phyloP scores from a whole-genome alignment of 35 echinoderm and acorn worm genomes.

The Apostichopus californicus region DNA sequence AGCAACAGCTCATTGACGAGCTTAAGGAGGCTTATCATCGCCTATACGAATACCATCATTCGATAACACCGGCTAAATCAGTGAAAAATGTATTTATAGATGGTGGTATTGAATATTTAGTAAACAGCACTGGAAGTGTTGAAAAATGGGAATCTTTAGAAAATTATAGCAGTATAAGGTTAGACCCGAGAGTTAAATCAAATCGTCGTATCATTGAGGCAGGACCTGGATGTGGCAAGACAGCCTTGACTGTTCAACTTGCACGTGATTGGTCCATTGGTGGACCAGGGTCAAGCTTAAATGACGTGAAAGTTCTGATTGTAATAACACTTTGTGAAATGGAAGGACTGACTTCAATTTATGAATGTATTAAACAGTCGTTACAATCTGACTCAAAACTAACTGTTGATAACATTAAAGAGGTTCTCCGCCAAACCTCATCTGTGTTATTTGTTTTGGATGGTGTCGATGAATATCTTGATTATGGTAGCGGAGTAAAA shows the following conservation, averaged over 20 bases:
- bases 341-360: background rate
- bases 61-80: no score
- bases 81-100: no score
- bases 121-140: no score
- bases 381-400: background rate
- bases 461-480: conserved; percentile 12
- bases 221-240: no score
- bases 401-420: conserved; percentile 4
- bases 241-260: background rate
- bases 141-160: no score
- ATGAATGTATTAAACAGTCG: background rate
- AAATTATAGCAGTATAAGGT: no score
- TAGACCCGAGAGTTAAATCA: no score
- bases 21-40: no score
- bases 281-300: background rate
- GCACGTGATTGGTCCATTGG: background rate
- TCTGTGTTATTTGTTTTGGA: conserved; percentile 13
- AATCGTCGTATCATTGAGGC: no score
- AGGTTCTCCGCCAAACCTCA: background rate
- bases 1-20: no score
- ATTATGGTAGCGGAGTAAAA: background rate
- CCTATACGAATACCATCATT: no score
- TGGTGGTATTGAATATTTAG: no score
- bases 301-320: background rate
- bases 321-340: background rate